Evolutionary conservation across 1,140 invertebrate genomes (phyloP), one percentile per base, ranked within the genome.

Genomic region (Drosophila chauvacae): DNA sequence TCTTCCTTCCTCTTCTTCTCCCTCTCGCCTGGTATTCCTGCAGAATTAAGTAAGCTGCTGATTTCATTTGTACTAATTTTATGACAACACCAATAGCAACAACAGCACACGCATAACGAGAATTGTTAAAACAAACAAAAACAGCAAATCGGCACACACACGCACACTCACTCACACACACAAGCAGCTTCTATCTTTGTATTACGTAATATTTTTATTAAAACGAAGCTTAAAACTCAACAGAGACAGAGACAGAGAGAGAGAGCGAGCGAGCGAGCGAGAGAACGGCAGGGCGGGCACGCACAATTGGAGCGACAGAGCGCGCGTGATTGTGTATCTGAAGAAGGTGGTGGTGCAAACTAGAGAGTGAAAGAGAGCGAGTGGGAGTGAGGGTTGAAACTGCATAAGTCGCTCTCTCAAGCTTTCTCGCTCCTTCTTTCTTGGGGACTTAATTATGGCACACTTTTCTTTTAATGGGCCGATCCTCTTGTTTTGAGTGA

Each of bases 121-220:
- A 77, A 77, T 77, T 77, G 74, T 77, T 77, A 77, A 77, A 77
- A 77, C 74, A 77, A 77, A 77, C 74, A 74, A 74, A 68, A 63
- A 56, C 53, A 69, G 58, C 41, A 74, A 63, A 74, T 74, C 70
- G 55, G 58, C 69, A 62, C 69, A 77, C 51, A 47, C 45, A 55
- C 68, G 64, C 51, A 50, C 50, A 45, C 26, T 2, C 26, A 55
- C 68, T 61, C 51, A 50, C 50, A 45, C 26, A 51, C 50, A 51
- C 20, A n/a, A 60, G 64, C 41, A 56, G 77, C 68, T 88, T 72
- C 66, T 90, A 85, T 88, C 72, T 85, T 85, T 72, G 78, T 88
- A 88, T 88, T 88, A 88, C 85, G 85, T 88, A 88, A 88, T 88
- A 85, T 90, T 90, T 90, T 88, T 80, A 81, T 65, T 84, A 90